Base-by-base conservation (phyloP, 2,888 invertebrate genomes). In the Pseudolycoriella hygida region DNA sequence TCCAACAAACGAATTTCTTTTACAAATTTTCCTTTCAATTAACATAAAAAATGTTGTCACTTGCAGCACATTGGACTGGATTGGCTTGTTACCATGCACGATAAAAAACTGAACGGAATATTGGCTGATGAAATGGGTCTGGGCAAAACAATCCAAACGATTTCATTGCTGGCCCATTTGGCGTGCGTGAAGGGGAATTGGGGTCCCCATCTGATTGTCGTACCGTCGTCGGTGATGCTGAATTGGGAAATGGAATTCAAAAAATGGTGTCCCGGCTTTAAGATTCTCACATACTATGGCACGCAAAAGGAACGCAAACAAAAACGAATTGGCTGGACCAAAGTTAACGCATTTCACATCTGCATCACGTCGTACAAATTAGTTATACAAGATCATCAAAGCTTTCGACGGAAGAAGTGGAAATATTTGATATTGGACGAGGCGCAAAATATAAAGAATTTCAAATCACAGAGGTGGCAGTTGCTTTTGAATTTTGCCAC, bases 211-310 rank as follows among this genome's bases (percentile, higher is more conserved):
- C 73, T 98, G 18, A 93, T 98, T 53, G 87, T 98, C 50, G 98
- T 99, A 53, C 98, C 98, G 48, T 98, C 98, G 14, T 96, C 96
- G 52, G 97, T 99, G 43, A 94, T 98, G 85, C 74, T 98, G 50
- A 99, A 99, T 69, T 98, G 98, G 98, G 98, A 99, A 70, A 92
- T 97, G 89, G 98, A 98, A 67, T 87, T 94, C 60, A 97, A 98
- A 67, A 97, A 97, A 66, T 99, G 98, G 98, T 97, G 96, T 66
- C 98, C 98, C 1, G 92, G 89, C 44, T 93, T 98, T 64, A 98
- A 99, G 73, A 90, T 98, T 57, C 74, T 99, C 53, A 97, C 97
- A 1, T 98, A 98, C 64, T 98, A 94, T 61, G 98, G 98, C 40
- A 80, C 83, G 25, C 89, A 89, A 56, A 96, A 96, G 62, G 98